Evolutionary conservation across 2,888 invertebrate genomes (phyloP).

Genomic region (Lamproptera curius): DNA sequence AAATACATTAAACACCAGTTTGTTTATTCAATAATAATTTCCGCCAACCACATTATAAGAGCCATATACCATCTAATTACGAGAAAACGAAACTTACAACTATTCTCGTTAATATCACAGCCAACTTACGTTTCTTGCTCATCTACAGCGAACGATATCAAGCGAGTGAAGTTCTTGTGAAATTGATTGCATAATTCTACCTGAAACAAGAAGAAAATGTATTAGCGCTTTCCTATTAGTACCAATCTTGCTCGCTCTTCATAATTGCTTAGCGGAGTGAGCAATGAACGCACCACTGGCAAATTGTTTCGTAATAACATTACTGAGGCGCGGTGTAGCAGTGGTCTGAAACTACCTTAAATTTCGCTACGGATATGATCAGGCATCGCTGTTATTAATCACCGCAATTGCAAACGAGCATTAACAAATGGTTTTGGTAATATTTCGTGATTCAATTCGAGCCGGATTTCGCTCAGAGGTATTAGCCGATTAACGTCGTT

Average conservation of each 20-base stretch:
- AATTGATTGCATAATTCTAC: constrained; percentile 78
- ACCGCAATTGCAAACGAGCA: no score
- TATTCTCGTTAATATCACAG: constrained; percentile 41
- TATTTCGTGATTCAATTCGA: no score
- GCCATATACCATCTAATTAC: no score
- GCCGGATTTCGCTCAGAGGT: no score
- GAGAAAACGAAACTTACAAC: constrained; percentile 19
- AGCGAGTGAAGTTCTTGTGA: constrained; percentile 67
- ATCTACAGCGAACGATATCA: constrained; percentile 47
- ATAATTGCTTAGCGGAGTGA: constrained; percentile 19
- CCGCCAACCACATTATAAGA: no score
- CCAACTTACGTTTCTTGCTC: constrained; percentile 66
- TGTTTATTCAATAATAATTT: no score
- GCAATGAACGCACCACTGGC: neutral
- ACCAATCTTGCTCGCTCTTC: constrained; percentile 25
- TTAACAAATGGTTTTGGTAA: no score
- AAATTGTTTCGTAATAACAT: constrained; percentile 12
- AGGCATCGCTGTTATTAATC: neutral
- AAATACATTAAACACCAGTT: no score
- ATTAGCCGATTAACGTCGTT: no score
- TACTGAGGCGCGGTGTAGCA: neutral
- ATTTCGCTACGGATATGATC: neutral
- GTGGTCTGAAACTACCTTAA: neutral
- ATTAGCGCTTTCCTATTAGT: constrained; percentile 56
- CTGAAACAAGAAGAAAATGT: constrained; percentile 76